These are phyloP conservation scores for Jaculus jaculus DNA, from an alignment of 2,113 vertebrate genomes.

Conservation along the genomic window DNA sequence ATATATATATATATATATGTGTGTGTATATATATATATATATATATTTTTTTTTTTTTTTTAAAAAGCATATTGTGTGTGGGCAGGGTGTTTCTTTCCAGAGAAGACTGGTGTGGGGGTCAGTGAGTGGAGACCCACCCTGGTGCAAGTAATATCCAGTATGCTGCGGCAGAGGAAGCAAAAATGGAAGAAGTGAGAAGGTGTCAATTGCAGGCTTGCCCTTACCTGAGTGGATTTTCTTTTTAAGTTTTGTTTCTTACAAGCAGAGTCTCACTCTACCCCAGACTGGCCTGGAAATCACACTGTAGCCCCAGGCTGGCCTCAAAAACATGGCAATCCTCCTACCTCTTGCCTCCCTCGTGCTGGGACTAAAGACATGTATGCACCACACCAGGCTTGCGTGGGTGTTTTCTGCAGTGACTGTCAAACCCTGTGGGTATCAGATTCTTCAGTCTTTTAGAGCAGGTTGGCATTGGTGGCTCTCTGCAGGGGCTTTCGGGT, in stretches of 20 bases:
- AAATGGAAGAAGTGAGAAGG: not conserved
- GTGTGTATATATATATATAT: too few relatives aligned
- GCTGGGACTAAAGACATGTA: too few relatives aligned
- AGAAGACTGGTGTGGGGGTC: not conserved
- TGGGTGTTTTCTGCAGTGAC: not conserved
- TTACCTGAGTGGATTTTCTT: too few relatives aligned
- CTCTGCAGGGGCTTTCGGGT: not conserved
- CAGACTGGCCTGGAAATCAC: too few relatives aligned
- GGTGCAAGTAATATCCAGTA: not conserved
- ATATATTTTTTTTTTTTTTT: too few relatives aligned
- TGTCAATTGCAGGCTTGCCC: not conserved
- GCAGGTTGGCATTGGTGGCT: not conserved
- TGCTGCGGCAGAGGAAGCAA: not conserved
- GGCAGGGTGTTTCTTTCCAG: not conserved
- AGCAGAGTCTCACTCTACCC: too few relatives aligned
- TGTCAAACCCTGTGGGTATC: not conserved
- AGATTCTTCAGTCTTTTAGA: not conserved
- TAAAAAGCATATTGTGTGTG: too few relatives aligned
- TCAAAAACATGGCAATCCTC: too few relatives aligned
- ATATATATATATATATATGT: not conserved
- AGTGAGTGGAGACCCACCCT: not conserved
- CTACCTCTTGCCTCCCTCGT: too few relatives aligned
- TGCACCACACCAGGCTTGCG: too few relatives aligned
- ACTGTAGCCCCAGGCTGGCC: too few relatives aligned
- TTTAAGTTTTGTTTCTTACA: too few relatives aligned